phyloP scores from a whole-genome alignment of 2,797 vertebrate species.

The Tinamus major region DNA sequence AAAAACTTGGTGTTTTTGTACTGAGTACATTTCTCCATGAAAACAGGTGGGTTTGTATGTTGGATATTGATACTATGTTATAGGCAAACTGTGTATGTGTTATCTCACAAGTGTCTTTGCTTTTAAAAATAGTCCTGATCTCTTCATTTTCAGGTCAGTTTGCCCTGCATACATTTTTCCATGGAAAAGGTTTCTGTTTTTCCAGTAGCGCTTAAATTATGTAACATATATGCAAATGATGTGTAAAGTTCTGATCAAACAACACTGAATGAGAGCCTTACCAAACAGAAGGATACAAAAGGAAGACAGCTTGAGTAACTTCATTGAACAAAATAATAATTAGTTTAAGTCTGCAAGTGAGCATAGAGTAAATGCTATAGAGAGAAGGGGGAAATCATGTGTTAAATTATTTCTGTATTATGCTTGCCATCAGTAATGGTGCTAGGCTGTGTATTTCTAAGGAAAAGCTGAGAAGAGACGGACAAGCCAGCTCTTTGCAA shows the following conservation, averaged over 20 bases:
- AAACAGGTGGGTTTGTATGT: neutral
- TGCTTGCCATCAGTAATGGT: neutral
- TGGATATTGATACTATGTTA: neutral
- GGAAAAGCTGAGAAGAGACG: neutral
- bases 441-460: neutral
- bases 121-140: neutral
- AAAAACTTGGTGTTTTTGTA: neutral
- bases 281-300: neutral
- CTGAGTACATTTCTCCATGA: neutral
- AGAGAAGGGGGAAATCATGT: conserved; percentile 35
- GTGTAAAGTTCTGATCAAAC: neutral
- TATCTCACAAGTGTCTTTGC: conserved; percentile 8
- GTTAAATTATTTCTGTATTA: neutral
- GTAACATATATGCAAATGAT: neutral
- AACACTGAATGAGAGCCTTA: neutral
- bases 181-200: conserved; percentile 10
- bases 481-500: neutral
- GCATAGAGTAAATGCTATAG: neutral
- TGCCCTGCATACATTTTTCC: neutral
- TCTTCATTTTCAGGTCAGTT: conserved; percentile 39
- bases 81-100: neutral
- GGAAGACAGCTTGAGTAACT: conserved; percentile 55
- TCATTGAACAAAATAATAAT: neutral
- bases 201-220: neutral
- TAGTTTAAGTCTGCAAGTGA: conserved; percentile 20